Percentiles rank a stretch among this genome's conserved stretches.
Evolutionary conservation across 2,797 vertebrate genomes (phyloP).

Genomic region (Erethizon dorsatum): DNA sequence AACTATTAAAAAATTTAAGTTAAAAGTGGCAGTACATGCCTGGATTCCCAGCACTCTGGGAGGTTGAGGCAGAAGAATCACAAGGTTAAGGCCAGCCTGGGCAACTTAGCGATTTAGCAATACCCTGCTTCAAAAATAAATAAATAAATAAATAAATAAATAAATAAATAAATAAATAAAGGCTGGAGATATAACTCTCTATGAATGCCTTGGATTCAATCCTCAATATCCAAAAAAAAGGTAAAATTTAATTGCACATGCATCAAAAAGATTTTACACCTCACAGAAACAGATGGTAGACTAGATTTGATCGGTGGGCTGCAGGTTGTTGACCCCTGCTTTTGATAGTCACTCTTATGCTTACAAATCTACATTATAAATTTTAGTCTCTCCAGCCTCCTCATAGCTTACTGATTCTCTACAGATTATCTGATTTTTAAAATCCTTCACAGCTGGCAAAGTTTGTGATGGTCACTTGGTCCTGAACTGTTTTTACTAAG

Average conservation of each 20-base stretch:
- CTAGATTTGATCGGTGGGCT: neutral
- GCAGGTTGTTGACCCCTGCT: neutral
- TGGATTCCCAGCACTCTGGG: no score
- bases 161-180: neutral
- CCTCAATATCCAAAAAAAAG: neutral
- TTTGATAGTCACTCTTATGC: neutral
- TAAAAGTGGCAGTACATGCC: neutral
- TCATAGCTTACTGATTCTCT: constrained; percentile 26
- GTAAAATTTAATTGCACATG: constrained; percentile 10
- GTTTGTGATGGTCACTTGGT: constrained; percentile 23
- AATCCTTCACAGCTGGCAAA: neutral
- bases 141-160: neutral
- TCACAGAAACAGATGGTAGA: constrained; percentile 8
- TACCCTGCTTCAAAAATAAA: neutral
- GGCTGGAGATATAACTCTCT: neutral
- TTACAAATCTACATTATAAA: constrained; percentile 51
- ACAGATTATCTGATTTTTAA: constrained; percentile 1
- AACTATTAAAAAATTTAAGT: neutral
- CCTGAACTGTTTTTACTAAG: neutral
- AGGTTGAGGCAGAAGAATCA: neutral
- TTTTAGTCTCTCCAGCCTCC: neutral
- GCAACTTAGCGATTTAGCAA: neutral
- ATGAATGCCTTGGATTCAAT: neutral
- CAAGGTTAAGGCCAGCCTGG: neutral
- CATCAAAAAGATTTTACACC: neutral